Evolutionary conservation across 2,113 vertebrate species (phyloP).

Genomic region (Triplophysa rosa): DNA sequence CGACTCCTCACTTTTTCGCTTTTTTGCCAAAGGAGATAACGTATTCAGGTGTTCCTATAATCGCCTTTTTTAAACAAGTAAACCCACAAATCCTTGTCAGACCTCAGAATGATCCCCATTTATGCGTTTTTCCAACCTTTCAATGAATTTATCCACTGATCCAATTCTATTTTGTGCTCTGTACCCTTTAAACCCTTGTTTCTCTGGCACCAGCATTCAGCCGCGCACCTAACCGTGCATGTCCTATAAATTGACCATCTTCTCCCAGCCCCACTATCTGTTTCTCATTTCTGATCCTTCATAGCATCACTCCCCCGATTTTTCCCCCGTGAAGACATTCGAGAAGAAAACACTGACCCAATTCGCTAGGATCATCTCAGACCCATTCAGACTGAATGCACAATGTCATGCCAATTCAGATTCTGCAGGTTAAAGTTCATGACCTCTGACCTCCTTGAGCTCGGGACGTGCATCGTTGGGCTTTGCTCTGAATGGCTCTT

Average conservation of each 20-base stretch:
- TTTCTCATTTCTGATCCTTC: constrained; percentile 34
- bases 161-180: constrained; percentile 6
- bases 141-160: constrained; percentile 17
- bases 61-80: no score
- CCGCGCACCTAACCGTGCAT: constrained; percentile 31
- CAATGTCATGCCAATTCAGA: constrained; percentile 66
- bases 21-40: no score
- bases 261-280: constrained; percentile 17
- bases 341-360: constrained; percentile 55
- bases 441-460: constrained; percentile 54
- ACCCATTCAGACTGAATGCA: constrained; percentile 68
- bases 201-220: constrained; percentile 24
- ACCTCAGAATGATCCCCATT: constrained; percentile 1
- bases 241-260: constrained; percentile 8
- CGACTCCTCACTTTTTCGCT: no score
- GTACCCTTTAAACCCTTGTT: not conserved
- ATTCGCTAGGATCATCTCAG: constrained; percentile 64
- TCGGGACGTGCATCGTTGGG: constrained; percentile 57
- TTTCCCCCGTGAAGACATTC: not conserved
- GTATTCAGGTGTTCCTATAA: no score
- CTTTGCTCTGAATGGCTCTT: constrained; percentile 57
- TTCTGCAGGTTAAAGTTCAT: constrained; percentile 69
- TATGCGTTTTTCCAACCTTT: constrained; percentile 1
- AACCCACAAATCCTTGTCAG: not conserved
- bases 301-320: constrained; percentile 23